phyloP scores from a whole-genome alignment of 2,113 vertebrate species.

The Lucifuga dentata region DNA sequence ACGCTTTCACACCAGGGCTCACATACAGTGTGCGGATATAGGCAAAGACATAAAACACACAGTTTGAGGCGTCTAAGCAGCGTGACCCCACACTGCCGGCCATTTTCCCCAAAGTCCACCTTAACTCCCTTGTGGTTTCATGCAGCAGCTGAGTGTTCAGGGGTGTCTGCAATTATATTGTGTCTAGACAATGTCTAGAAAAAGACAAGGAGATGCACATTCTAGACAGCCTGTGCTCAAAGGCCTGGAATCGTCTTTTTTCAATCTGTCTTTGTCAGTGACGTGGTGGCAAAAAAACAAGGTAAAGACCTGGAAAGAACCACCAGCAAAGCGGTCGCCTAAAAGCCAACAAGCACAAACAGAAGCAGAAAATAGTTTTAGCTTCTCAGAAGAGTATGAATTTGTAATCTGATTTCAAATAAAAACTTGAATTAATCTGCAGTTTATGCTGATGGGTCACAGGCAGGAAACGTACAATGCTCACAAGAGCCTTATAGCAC shows the following conservation, averaged over 20 bases:
- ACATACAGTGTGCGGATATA: background rate
- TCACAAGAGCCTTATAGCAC: background rate
- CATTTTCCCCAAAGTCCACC: slow-evolving; percentile 88
- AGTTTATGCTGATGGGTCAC: background rate
- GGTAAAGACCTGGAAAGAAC: slow-evolving; percentile 34
- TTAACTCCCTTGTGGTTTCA: slow-evolving; percentile 83
- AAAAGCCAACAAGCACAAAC: slow-evolving; percentile 5
- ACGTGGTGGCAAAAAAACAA: slow-evolving; percentile 50
- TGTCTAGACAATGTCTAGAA: slow-evolving; percentile 96
- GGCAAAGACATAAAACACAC: slow-evolving; percentile 25
- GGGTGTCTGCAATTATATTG: slow-evolving; percentile 93
- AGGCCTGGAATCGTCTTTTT: slow-evolving; percentile 44
- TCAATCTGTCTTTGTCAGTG: slow-evolving; percentile 47
- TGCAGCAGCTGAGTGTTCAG: slow-evolving; percentile 91
- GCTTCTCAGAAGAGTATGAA: background rate
- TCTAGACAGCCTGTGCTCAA: slow-evolving; percentile 52
- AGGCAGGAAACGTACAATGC: background rate
- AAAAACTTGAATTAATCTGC: background rate
- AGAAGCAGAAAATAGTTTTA: background rate
- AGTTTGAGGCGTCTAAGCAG: slow-evolving; percentile 17
- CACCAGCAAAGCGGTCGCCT: background rate
- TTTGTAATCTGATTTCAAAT: slow-evolving; percentile 7
- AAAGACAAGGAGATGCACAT: slow-evolving; percentile 80
- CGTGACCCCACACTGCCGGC: slow-evolving; percentile 56
- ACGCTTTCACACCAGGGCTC: slow-evolving; percentile 26